These are phyloP conservation scores for Epicampocera succincta DNA, from an alignment of 2,888 invertebrate species.

Conservation along the genomic window DNA sequence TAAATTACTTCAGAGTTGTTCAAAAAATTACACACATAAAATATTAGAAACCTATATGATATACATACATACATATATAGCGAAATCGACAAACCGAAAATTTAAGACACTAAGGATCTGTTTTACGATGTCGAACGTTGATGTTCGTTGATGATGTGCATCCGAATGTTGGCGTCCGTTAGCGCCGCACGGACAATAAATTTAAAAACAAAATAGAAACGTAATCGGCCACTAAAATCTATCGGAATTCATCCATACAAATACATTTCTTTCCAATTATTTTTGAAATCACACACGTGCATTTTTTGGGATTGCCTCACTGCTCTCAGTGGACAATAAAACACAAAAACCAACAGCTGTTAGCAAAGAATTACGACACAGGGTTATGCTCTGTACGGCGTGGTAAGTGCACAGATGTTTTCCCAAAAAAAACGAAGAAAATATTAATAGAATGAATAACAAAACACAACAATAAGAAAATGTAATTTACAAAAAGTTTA, in stretches of 20 bases:
- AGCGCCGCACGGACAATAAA: constrained; percentile 38
- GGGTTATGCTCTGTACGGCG: background rate
- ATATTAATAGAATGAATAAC: background rate
- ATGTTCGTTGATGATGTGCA: too few relatives aligned
- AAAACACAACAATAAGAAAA: constrained; percentile 10
- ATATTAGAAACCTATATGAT: constrained; percentile 36
- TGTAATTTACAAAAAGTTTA: constrained; percentile 52
- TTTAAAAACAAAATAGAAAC: constrained; percentile 54
- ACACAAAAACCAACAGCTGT: background rate
- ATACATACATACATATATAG: too few relatives aligned
- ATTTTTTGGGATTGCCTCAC: background rate
- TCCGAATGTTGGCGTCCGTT: too few relatives aligned
- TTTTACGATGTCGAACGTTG: background rate
- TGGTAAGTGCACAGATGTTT: too few relatives aligned
- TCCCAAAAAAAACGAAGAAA: too few relatives aligned
- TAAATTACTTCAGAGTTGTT: constrained; percentile 70
- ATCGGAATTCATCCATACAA: constrained; percentile 25
- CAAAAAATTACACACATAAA: constrained; percentile 65
- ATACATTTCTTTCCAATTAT: constrained; percentile 28
- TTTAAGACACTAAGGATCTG: constrained; percentile 72
- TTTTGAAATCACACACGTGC: too few relatives aligned
- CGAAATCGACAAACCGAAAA: constrained; percentile 38
- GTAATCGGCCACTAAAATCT: constrained; percentile 24
- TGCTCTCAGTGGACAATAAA: background rate
- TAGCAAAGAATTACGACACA: background rate